phyloP scores from a whole-genome alignment of 2,888 invertebrate species.

The Rhamnusium bicolor region DNA sequence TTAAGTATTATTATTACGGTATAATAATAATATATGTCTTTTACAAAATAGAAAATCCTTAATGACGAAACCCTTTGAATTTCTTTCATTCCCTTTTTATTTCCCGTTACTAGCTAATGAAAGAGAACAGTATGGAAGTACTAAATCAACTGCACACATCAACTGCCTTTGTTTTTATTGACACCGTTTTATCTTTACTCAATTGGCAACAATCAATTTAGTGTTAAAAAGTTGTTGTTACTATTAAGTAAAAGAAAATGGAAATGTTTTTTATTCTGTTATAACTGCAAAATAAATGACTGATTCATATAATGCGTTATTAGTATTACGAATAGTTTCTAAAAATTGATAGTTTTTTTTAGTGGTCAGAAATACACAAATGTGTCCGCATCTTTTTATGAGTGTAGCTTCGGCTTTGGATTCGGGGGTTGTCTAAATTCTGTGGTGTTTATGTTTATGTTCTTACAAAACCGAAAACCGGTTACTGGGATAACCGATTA shows the following conservation, averaged over 20 bases:
- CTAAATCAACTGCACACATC: neutral
- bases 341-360: neutral
- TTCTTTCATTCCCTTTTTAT: neutral
- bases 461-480: too few relatives aligned
- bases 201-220: neutral
- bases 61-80: neutral
- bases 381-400: too few relatives aligned
- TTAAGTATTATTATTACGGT: neutral
- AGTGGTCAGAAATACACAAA: neutral
- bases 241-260: neutral
- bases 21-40: neutral
- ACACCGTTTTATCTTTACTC: neutral
- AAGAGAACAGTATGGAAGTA: neutral
- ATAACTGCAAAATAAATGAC: neutral
- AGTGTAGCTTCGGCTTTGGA: too few relatives aligned
- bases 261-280: neutral
- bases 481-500: too few relatives aligned
- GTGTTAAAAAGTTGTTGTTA: neutral
- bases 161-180: neutral
- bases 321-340: neutral
- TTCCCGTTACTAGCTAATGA: neutral
- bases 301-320: neutral
- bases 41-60: neutral
- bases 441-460: too few relatives aligned
- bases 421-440: too few relatives aligned